Conservation (phyloP, 2,113 vertebrate genomes). For the Nannospalax galili region DNA sequence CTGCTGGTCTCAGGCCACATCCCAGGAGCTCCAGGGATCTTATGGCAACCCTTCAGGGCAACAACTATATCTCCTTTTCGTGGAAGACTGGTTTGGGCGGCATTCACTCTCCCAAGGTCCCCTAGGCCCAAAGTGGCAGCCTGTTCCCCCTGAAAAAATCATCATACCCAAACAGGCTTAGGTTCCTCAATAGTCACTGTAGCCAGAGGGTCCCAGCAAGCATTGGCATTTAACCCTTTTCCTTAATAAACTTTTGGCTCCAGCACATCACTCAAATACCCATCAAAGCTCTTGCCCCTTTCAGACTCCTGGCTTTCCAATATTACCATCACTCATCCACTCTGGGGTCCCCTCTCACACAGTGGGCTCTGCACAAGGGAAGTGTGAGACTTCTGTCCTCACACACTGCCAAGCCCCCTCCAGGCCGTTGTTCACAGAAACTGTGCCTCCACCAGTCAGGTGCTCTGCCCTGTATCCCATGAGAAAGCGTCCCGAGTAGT, state of each 20-base stretch:
- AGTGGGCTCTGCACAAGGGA: accelerated
- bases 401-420: accelerated
- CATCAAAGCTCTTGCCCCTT: background rate
- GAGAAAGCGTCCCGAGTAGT: background rate
- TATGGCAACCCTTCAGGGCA: accelerated
- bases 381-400: background rate
- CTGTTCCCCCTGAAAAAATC: accelerated
- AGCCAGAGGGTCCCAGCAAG: background rate
- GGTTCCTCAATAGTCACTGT: background rate
- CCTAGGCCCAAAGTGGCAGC: accelerated
- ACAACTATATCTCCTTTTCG: background rate
- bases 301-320: background rate
- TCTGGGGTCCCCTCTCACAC: background rate
- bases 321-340: accelerated
- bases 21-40: background rate
- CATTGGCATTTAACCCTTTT: no score
- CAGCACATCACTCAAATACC: accelerated
- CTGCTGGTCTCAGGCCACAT: background rate
- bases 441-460: background rate
- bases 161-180: background rate
- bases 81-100: background rate
- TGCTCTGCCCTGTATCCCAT: accelerated
- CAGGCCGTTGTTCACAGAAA: no score
- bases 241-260: background rate
- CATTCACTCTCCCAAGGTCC: accelerated